Base-by-base conservation (phyloP, 2,797 vertebrate species). In the Anabas testudineus region DNA sequence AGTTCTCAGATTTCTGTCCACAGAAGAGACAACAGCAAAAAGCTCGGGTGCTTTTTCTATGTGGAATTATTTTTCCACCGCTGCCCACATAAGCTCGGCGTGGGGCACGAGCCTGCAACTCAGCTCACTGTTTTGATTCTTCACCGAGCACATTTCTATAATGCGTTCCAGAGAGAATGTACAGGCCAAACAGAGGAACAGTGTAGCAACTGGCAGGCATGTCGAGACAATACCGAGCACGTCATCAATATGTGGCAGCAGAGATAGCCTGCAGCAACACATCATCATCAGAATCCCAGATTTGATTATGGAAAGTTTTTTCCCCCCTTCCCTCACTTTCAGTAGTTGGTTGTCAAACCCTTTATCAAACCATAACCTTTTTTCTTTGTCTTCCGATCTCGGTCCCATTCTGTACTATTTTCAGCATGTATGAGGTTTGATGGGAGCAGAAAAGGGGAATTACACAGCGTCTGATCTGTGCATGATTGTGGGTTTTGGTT, bases 1-100 rank as follows among this genome's bases (percentile, higher is more conserved):
- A 71, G 85, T 66, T 88, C 90, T 93, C 91, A 51, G 75, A 87
- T 91, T 93, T 92, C 90, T 61, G 73, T 83, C 83, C 79, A 85
- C 86, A 72, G 85, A 81, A 83, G 79, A 82, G 69, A 85, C 79
- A 79, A 81, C 76, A 74, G 84, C 73, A 75, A 65, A 81, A 82
- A 67, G 18, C 83, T 69, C 64, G 42, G 78, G 39, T 70, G 60
- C 62, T 74, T 66, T 73, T 26, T 55, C 56, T 36, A 64, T 34
- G 74, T 67, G 65, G 77, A 87, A 82, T 82, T 80, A 80, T 81
- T 90, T n/a, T 90, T 90, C 88, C 87, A 83, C 82, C 42, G 24
- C 88, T 80, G 86, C 86, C 86, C 83, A 81, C 85, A 75, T 32
- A n/a, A 64, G 63, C 83, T 86, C 82, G 47, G 85, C 83, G 76